Conservation (phyloP, 2,113 vertebrate species). For the Antechinus flavipes region DNA sequence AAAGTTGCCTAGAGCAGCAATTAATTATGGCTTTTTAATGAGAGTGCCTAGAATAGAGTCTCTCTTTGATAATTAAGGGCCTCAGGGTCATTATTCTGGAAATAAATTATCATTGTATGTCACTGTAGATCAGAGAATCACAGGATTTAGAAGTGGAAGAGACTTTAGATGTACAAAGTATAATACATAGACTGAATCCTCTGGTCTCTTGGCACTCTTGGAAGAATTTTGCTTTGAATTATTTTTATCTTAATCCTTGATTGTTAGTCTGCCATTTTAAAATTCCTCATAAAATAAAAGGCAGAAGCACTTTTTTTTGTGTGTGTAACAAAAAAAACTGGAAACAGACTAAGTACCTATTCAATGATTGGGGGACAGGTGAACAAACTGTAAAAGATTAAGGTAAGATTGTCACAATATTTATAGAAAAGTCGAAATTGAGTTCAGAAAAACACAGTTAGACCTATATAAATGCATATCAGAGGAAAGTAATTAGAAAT, state of each 20-base stretch:
- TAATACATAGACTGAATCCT: neutral
- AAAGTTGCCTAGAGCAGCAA: neutral
- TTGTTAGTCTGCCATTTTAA: neutral
- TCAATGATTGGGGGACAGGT: neutral
- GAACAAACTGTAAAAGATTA: neutral
- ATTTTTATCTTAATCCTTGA: neutral
- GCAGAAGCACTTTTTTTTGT: neutral
- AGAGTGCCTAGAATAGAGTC: neutral
- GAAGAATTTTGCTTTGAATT: neutral
- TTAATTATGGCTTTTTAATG: neutral
- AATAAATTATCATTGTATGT: neutral
- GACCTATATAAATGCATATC: neutral
- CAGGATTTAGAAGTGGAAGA: neutral
- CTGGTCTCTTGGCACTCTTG: neutral
- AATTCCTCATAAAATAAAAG: neutral
- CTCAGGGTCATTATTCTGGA: neutral
- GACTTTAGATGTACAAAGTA: neutral
- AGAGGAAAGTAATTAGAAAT: neutral
- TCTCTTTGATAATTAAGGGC: neutral
- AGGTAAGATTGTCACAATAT: neutral
- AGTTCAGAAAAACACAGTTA: neutral
- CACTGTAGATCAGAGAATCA: neutral
- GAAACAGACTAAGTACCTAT: neutral
- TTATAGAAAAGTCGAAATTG: neutral
- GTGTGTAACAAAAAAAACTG: neutral